A percentile compares a stretch with the other conserved stretches of the same genome.
Conservation (phyloP, 1,140 invertebrate species). For the Chymomyza costata region DNA sequence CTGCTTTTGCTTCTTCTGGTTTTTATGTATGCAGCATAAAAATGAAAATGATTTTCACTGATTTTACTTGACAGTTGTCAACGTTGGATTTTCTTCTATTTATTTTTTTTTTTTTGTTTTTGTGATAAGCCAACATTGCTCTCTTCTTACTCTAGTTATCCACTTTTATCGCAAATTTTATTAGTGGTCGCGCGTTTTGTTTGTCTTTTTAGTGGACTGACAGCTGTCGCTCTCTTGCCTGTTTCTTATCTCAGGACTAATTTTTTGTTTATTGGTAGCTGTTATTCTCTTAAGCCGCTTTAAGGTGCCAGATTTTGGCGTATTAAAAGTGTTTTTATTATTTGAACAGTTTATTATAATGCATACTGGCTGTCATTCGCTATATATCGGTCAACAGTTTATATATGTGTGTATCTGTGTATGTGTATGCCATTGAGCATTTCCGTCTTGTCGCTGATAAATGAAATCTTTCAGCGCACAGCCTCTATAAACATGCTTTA, state of each 20-base stretch:
- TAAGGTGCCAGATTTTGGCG: conserved; percentile 44
- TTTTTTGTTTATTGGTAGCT: conserved; percentile 22
- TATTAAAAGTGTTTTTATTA: conserved; percentile 45
- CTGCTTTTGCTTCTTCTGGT: conserved; percentile 15
- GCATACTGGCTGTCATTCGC: conserved; percentile 8
- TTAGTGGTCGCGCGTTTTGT: conserved; percentile 49
- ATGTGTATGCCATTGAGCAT: conserved; percentile 40
- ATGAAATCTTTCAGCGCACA: conserved; percentile 42
- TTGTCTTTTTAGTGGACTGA: conserved; percentile 56
- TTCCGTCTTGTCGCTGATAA: conserved; percentile 51
- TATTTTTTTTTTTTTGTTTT: neutral
- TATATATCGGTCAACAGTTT: conserved; percentile 56
- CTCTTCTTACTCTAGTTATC: no score
- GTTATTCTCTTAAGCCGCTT: conserved; percentile 34
- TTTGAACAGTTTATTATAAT: conserved; percentile 28
- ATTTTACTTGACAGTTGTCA: conserved; percentile 30
- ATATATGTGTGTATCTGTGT: conserved; percentile 1
- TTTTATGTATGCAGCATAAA: conserved; percentile 19
- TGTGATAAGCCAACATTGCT: conserved; percentile 24
- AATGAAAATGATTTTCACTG: conserved; percentile 43
- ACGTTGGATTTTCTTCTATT: conserved; percentile 26
- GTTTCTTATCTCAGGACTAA: conserved; percentile 42
- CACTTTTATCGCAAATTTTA: conserved; percentile 64
- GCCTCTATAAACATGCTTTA: no score
- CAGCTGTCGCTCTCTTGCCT: conserved; percentile 32